phyloP scores from a whole-genome alignment of 2,888 invertebrate genomes.

The Synanthedon myopaeformis region DNA sequence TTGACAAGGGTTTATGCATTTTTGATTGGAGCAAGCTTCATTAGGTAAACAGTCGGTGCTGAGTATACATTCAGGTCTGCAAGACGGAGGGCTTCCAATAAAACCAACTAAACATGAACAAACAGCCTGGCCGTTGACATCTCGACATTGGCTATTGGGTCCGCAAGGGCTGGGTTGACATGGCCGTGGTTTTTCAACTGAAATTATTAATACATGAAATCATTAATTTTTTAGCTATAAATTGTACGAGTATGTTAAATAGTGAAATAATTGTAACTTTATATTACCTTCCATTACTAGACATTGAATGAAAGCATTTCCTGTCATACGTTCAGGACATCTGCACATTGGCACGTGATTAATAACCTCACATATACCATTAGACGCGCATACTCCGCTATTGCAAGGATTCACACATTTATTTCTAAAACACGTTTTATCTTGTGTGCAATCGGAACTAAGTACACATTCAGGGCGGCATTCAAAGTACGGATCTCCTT shows the following conservation, averaged over 20 bases:
- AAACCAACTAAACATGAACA: slow-evolving; percentile 79
- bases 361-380: slow-evolving; percentile 78
- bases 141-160: slow-evolving; percentile 81
- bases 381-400: slow-evolving; percentile 75
- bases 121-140: slow-evolving; percentile 78
- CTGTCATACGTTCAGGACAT: slow-evolving; percentile 75
- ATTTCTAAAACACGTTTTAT: slow-evolving; percentile 74
- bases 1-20: slow-evolving; percentile 85
- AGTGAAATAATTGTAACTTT: too few relatives aligned
- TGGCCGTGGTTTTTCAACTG: slow-evolving; percentile 41
- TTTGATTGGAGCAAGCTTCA: slow-evolving; percentile 82
- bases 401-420: slow-evolving; percentile 80
- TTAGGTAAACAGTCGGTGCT: slow-evolving; percentile 81
- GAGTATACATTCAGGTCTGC: slow-evolving; percentile 81
- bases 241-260: too few relatives aligned
- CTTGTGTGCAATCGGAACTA: slow-evolving; percentile 74
- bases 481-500: slow-evolving; percentile 76
- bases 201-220: slow-evolving; percentile 13
- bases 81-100: slow-evolving; percentile 81
- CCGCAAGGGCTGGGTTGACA: slow-evolving; percentile 78
- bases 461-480: slow-evolving; percentile 79
- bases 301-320: slow-evolving; percentile 77
- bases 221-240: too few relatives aligned
- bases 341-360: slow-evolving; percentile 81
- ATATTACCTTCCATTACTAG: slow-evolving; percentile 47